Base-by-base conservation (phyloP, 1,140 invertebrate species). In the Hylaeus anthracinus region DNA sequence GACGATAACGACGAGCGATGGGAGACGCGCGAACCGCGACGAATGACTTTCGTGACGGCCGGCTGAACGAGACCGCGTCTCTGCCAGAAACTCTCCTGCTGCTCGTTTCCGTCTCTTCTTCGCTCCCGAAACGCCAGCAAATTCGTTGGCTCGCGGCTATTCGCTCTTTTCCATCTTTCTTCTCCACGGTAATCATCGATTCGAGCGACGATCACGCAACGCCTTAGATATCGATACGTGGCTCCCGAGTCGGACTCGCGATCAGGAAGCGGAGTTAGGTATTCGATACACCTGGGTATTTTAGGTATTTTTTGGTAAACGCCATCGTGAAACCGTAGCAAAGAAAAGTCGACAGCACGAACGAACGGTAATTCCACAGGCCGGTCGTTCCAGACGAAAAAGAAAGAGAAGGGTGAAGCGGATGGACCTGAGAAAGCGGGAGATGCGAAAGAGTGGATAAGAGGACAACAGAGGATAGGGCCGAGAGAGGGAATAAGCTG, bases 371-470 rank as follows among this genome's bases (percentile, higher is more conserved):
- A 51, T 51, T 51, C 51, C 6, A 2, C 61, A 1, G n/a, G 43
- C 26, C 41, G n/a, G 14, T 51, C 51, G 26, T 74, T 48, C 14
- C 55, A 76, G 75, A 61, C 65, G 81, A 83, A 48, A 15, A 10
- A 55, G 51, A 48, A 39, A 53, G 41, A 55, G 48, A 66, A 61
- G 53, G 39, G 37, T 15, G n/a, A 61, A 10, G 15, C 48, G 53
- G n/a, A 26, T 53, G 51, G 12, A 63, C 56, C 15, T 66, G 60
- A 65, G 65, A 88, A 86, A 88, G 90, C 87, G 82, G 86, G 90
- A 90, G 92, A 90, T 89, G 91, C 84, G 88, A 89, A 83, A 73
- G 72, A 72, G 41, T 26, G 43, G 41, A 37, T 60, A 60, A 60
- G 14, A 60, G 58, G 6, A 60, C 55, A 69, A 78, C 56, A 75